Evolutionary conservation across 1,140 invertebrate species (phyloP).

Genomic region (Drosophila pandora): DNA sequence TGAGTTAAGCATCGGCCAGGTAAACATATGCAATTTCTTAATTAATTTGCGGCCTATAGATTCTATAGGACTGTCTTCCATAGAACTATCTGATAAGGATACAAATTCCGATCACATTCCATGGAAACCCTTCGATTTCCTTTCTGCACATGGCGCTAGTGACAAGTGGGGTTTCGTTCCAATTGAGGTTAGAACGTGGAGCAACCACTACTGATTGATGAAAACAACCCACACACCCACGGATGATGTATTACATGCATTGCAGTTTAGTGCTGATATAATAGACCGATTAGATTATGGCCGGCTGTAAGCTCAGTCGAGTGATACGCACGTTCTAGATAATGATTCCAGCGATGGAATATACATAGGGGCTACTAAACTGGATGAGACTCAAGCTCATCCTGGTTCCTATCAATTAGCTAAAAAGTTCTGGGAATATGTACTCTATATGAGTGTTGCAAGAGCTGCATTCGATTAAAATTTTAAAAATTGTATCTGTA

Average conservation of each 20-base stretch:
- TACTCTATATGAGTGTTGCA: too few relatives aligned
- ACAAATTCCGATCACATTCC: background rate
- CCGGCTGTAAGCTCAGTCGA: slow-evolving; percentile 37
- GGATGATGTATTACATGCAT: slow-evolving; percentile 40
- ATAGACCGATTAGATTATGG: slow-evolving; percentile 43
- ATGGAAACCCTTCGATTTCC: slow-evolving; percentile 8
- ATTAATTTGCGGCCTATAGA: slow-evolving; percentile 37
- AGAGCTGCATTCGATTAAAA: slow-evolving; percentile 19
- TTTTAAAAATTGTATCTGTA: slow-evolving; percentile 6
- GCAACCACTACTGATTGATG: slow-evolving; percentile 17
- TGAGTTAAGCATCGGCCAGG: slow-evolving; percentile 31
- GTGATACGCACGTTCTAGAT: slow-evolving; percentile 43
- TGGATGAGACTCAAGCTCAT: slow-evolving; percentile 18
- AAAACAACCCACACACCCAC: slow-evolving; percentile 31
- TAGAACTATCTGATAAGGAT: background rate
- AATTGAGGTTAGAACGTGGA: slow-evolving; percentile 21
- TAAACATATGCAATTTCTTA: slow-evolving; percentile 41
- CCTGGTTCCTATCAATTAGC: background rate
- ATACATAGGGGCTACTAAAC: background rate
- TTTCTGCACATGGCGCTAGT: slow-evolving; percentile 13
- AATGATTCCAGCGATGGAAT: background rate
- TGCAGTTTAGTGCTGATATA: slow-evolving; percentile 47
- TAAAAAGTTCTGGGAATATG: slow-evolving; percentile 3
- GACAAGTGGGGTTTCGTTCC: background rate
- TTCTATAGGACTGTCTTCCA: background rate